Percentiles rank a stretch among this genome's conserved stretches.
phyloP scores from a whole-genome alignment of 2,797 vertebrate genomes.

The Aldrovandia affinis region DNA sequence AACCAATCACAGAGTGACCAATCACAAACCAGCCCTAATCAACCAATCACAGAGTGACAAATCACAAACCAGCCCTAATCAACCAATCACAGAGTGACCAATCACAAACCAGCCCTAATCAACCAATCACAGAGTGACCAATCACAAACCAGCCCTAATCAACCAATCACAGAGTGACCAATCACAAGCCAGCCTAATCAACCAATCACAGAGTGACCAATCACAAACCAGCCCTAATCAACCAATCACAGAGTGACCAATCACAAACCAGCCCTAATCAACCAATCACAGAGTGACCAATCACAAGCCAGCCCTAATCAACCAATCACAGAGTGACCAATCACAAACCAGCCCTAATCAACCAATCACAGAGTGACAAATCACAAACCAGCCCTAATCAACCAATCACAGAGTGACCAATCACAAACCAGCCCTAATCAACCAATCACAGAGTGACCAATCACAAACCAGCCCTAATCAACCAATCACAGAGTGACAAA shows the following conservation, averaged over 20 bases:
- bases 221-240: background rate
- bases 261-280: background rate
- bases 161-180: background rate
- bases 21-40: background rate
- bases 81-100: conserved; percentile 58
- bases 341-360: background rate
- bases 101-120: conserved; percentile 88
- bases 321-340: background rate
- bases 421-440: background rate
- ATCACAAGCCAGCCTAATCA: background rate
- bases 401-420: background rate
- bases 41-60: conserved; percentile 79
- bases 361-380: background rate
- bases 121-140: conserved; percentile 36
- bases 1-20: background rate
- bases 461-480: background rate
- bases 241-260: background rate
- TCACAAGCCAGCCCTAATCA: background rate
- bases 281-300: background rate
- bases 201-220: background rate
- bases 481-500: background rate
- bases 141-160: conserved; percentile 79
- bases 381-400: background rate
- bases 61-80: conserved; percentile 89
- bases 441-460: background rate